Conservation (phyloP, 2,797 vertebrate species). For the Poecilia gillii region DNA sequence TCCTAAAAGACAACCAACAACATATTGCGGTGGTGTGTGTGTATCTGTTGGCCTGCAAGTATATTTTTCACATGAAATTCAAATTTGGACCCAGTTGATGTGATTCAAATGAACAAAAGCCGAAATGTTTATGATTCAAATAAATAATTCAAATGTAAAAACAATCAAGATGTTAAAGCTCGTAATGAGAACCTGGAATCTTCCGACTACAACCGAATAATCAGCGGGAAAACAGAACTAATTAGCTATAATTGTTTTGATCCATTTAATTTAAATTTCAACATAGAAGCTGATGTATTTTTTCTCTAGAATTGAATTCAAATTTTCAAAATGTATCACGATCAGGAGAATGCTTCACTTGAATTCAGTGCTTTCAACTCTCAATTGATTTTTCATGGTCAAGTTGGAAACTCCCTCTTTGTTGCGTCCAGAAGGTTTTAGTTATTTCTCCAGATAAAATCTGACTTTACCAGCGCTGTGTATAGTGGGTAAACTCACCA, state of each 20-base stretch:
- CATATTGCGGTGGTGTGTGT: no score
- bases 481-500: slow-evolving; percentile 75
- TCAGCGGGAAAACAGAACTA: neutral
- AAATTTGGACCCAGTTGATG: neutral
- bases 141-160: neutral
- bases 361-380: neutral
- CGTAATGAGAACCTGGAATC: neutral
- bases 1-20: neutral
- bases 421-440: neutral
- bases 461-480: neutral
- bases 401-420: neutral
- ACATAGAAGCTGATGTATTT: neutral
- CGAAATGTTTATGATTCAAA: neutral
- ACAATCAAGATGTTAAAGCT: neutral
- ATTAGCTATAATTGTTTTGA: neutral
- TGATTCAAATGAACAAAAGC: neutral
- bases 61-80: neutral
- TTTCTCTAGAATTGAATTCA: neutral
- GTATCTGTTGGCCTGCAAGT: neutral
- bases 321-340: neutral
- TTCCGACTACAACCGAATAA: neutral
- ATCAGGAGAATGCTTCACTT: neutral
- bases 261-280: neutral
- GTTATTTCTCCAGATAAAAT: neutral
- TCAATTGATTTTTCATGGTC: no score